Base-by-base conservation (phyloP, 2,113 vertebrate genomes). In the Ptilorrhoa leucosticta region DNA sequence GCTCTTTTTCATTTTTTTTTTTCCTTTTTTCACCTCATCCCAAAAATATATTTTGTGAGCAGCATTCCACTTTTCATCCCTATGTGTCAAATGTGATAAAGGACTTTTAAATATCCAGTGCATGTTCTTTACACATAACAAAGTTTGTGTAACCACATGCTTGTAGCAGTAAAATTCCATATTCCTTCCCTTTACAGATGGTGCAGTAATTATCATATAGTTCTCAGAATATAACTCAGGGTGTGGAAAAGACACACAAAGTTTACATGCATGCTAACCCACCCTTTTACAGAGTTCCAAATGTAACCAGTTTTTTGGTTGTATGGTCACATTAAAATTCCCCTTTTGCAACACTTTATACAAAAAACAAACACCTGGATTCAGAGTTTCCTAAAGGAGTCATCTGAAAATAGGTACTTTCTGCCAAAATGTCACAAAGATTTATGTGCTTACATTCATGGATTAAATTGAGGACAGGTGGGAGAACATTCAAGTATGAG, bases 391-490 rank as follows among this genome's bases (percentile, higher is more conserved):
- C 98, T 98, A 95, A 97, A 98, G 98, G 97, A 98, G 96, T 97
- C 88, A 94, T 98, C 97, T 98, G 95, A 98, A 97, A 98, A 97
- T 96, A 97, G 97, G 97, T 97, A 91, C 89, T 97, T 97, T 98
- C 96, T 98, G 98, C 98, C 98, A 98, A 98, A 98, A 98, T 79
- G 98, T 98, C 98, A 98, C 78, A 86, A 98, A 98, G 98, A 98
- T 98, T 98, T 98, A 98, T 98, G 97, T 96, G 97, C 97, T 97
- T 98, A 97, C 97, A 97, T 97, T 98, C 98, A 97, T 16, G 69
- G 97, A 98, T 98, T 98, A 98, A 98, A 98, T 98, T 98, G 98
- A 98, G 97, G 98, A 98, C 98, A 98, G 98, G 98, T 98, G 98
- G 98, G 98, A 97, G 98, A 98, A 98, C 91, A 95, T 94, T 98